Conservation (phyloP, 35 echinoderm and acorn worm genomes). For the Apostichopus japonicus region DNA sequence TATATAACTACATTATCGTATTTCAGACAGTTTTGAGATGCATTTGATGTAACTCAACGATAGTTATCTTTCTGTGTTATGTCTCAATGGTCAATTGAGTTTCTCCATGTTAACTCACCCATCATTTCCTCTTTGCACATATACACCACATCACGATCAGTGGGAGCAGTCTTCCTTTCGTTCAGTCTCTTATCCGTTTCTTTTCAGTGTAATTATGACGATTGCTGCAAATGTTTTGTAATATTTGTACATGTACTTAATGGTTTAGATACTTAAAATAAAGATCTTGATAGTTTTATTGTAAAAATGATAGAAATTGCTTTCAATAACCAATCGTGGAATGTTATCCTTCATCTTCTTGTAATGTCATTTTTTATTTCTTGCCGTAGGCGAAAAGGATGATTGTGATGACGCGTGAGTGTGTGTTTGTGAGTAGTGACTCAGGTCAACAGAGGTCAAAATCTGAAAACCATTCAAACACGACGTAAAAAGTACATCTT, state of each 20-base stretch:
- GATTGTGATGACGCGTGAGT: too few species aligned
- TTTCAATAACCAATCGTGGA: background rate
- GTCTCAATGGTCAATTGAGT: too few species aligned
- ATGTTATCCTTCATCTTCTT: background rate
- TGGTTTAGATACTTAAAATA: background rate
- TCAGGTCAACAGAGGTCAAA: too few species aligned
- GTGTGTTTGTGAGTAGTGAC: too few species aligned
- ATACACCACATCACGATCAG: background rate
- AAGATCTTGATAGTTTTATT: background rate
- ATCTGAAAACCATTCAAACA: too few species aligned
- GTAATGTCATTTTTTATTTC: background rate
- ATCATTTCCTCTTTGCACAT: background rate
- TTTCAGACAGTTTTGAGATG: too few species aligned
- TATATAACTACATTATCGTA: too few species aligned
- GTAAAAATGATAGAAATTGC: background rate
- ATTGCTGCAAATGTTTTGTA: background rate
- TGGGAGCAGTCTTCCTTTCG: background rate
- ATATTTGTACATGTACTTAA: slow-evolving; percentile 5
- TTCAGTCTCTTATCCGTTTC: background rate
- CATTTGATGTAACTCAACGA: too few species aligned
- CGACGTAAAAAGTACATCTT: too few species aligned
- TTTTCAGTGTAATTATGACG: background rate
- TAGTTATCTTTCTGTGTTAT: too few species aligned
- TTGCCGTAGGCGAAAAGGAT: too few species aligned
- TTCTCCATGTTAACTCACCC: too few species aligned